phyloP scores from a whole-genome alignment of 2,113 vertebrate genomes.

The Empidonax alnorum region DNA sequence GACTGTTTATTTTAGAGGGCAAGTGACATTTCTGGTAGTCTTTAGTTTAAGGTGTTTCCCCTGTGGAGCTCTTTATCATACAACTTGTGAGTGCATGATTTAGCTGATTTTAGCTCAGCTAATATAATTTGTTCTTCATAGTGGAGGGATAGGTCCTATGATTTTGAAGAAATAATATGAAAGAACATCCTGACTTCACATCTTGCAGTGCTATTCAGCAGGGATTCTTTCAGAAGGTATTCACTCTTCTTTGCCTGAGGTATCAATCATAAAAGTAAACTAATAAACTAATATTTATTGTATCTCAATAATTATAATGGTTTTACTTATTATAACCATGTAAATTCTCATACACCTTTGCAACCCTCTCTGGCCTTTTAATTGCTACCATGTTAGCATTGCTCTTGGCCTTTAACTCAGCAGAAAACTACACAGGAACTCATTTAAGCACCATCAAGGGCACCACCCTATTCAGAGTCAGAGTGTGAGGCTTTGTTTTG shows the following conservation, averaged over 20 bases:
- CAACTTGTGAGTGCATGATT: not conserved
- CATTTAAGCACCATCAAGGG: not conserved
- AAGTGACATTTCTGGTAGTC: not conserved
- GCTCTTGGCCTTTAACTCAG: not conserved
- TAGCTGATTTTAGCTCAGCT: not conserved
- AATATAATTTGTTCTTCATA: not conserved
- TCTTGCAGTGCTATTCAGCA: not conserved
- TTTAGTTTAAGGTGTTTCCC: not conserved
- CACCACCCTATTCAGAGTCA: fast-evolving
- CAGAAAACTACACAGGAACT: not conserved
- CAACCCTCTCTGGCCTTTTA: not conserved
- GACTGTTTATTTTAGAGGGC: not conserved
- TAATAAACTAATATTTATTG: not conserved
- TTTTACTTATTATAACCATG: not conserved
- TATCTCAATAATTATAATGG: not conserved
- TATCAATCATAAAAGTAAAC: not conserved
- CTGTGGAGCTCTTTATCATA: not conserved
- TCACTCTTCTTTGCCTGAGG: not conserved
- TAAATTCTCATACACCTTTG: not conserved
- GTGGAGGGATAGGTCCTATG: not conserved
- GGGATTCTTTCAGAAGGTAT: not conserved
- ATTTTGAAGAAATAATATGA: not conserved
- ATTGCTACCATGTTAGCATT: not conserved
- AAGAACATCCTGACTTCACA: not conserved
- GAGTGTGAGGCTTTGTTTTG: not conserved